Base-by-base conservation (phyloP, 2,888 invertebrate species). In the Diogma glabrata region DNA sequence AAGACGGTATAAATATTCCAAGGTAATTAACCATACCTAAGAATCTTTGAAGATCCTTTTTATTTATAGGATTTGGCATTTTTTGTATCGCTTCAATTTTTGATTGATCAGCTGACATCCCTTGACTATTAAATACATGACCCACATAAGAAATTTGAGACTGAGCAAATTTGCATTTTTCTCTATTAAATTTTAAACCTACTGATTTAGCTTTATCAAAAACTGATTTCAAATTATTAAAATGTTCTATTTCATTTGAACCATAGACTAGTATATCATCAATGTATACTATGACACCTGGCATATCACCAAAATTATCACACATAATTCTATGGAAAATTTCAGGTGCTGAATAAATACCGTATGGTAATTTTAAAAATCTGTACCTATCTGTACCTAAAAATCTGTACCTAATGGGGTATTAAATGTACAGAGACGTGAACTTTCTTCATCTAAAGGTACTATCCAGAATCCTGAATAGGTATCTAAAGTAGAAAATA, bases 181-280 rank as follows among this genome's bases (percentile, higher is more conserved):
- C 9, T n/a, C 14, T 6, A 51, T 52, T 49, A 40, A 47, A 51
- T 28, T 33, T 48, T 9, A 52, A 10, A 17, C 48, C 46, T 20
- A 43, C 22, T 7, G 28, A 23, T 30, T 16, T 48, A n/a, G 52
- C 52, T 47, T 48, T 51, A 20, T 49, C 45, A 12, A 52, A 30
- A 33, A 50, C 43, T 30, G 5, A 33, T 22, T 20, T 22, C n/a
- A 54, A 45, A 16, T 26, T 45, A 7, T 24, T 22, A 22, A 47
- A 28, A 26, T 54, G 52, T 22, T 51, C 51, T 51, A 53, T 51
- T 6, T 14, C 26, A 10, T 45, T 33, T 9, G 47, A n/a, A 20
- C 47, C 51, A 26, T 26, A 45, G n/a, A 45, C 50, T 12, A 12
- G 28, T 49, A 55, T 51, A 51, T 54, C 55, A 45, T 55, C 54